Evolutionary conservation across 2,888 invertebrate species (phyloP).

Genomic region (Cataglyphis albicans): DNA sequence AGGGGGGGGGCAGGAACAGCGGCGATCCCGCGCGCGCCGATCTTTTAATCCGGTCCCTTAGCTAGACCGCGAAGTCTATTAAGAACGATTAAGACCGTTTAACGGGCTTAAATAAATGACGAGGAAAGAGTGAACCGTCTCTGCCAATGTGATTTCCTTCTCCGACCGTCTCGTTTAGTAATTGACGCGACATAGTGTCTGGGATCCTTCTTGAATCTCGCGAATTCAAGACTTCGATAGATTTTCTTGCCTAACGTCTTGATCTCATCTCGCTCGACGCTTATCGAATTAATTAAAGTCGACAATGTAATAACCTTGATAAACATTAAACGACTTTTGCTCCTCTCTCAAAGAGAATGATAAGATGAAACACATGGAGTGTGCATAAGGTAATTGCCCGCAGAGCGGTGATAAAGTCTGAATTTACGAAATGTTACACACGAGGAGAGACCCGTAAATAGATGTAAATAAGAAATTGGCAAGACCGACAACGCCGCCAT

Average conservation of each 20-base stretch:
- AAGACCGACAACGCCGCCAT: not conserved
- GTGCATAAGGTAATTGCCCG: not conserved
- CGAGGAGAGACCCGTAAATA: conserved; percentile 5
- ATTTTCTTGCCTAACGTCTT: not conserved
- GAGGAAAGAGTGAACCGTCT: conserved; percentile 12
- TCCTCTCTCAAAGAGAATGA: not conserved
- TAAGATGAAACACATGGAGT: not conserved
- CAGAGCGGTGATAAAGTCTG: not conserved
- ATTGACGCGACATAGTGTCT: conserved; percentile 25
- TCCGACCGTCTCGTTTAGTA: conserved; percentile 27
- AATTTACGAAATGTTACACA: conserved; percentile 3
- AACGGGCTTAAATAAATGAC: conserved; percentile 53
- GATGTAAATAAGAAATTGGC: conserved; percentile 48
- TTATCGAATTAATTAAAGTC: conserved; percentile 25
- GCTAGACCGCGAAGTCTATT: conserved; percentile 33
- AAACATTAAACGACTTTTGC: not conserved
- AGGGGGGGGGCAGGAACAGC: not conserved
- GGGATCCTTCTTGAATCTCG: not conserved
- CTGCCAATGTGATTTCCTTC: not conserved
- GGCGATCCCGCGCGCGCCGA: not conserved
- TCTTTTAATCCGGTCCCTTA: conserved; percentile 40
- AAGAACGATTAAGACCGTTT: conserved; percentile 52
- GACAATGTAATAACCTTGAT: conserved; percentile 14
- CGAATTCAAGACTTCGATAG: not conserved
- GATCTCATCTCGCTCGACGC: not conserved